Evolutionary conservation across 1,140 invertebrate species (phyloP).

Genomic region (Zaprionus gabonicus): DNA sequence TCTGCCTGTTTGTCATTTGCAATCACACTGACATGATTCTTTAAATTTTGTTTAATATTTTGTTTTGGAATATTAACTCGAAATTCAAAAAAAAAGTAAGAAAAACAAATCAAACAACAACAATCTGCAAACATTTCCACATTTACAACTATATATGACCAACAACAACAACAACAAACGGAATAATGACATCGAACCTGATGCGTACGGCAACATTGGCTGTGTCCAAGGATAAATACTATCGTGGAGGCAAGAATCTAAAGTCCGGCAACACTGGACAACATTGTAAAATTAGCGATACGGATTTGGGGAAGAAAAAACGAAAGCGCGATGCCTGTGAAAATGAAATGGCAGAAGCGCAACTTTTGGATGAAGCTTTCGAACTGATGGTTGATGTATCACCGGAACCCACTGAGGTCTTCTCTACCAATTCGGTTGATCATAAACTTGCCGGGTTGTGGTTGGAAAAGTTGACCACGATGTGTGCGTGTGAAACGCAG

Average conservation of each 20-base stretch:
- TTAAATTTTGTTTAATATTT: slow-evolving; percentile 2
- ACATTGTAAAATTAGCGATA: neutral
- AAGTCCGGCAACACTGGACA: neutral
- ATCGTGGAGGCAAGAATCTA: neutral
- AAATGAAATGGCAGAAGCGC: neutral
- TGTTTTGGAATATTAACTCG: slow-evolving; percentile 12
- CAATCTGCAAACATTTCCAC: neutral
- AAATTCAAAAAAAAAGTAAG: slow-evolving; percentile 14
- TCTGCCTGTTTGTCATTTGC: neutral
- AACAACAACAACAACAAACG: neutral
- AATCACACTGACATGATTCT: slow-evolving; percentile 2
- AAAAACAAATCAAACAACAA: neutral
- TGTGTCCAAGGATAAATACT: neutral
- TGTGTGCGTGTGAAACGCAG: slow-evolving; percentile 34
- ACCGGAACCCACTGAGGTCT: slow-evolving; percentile 47
- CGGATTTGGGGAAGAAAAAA: neutral
- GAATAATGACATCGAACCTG: neutral
- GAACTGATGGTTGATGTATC: slow-evolving; percentile 37
- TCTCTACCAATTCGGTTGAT: slow-evolving; percentile 36
- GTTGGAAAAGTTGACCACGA: slow-evolving; percentile 53
- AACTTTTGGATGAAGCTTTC: slow-evolving; percentile 48
- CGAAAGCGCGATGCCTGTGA: neutral
- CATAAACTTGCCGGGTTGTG: slow-evolving; percentile 40
- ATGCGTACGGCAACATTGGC: neutral
- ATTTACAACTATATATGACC: neutral